These are phyloP conservation scores for Zaprionus africanus DNA, from an alignment of 1,140 invertebrate species.

Conservation along the genomic window DNA sequence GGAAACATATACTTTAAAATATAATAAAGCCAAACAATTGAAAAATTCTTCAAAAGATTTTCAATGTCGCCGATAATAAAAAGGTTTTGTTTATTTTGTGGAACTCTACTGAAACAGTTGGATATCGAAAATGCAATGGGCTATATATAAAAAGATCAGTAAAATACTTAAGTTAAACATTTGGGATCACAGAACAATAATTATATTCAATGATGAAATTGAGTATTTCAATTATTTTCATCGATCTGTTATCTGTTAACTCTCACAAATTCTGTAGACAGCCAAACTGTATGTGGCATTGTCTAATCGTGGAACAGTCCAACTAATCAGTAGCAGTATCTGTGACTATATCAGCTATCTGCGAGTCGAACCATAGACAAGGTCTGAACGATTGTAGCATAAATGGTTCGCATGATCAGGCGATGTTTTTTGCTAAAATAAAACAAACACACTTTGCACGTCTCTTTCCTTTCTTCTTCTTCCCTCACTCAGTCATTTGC, in stretches of 20 bases:
- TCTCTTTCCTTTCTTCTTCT: background rate
- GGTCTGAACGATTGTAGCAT: constrained; percentile 20
- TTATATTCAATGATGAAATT: background rate
- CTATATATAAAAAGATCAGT: background rate
- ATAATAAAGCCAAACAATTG: background rate
- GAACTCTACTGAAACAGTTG: background rate
- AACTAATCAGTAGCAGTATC: constrained; percentile 19
- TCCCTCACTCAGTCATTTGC: constrained; percentile 5
- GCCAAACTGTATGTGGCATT: background rate
- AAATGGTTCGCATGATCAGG: constrained; percentile 24
- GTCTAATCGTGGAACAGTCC: background rate
- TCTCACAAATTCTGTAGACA: background rate
- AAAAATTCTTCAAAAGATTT: background rate
- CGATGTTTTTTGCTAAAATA: constrained; percentile 26
- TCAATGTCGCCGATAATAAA: background rate
- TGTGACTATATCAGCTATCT: background rate
- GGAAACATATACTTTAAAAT: no score
- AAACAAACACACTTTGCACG: constrained; percentile 8
- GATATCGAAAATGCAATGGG: background rate
- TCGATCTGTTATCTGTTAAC: constrained; percentile 1
- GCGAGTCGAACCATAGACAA: constrained; percentile 4
- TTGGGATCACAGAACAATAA: background rate
- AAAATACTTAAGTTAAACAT: background rate
- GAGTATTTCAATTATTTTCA: background rate
- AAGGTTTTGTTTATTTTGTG: background rate